A percentile compares a stretch with the other conserved stretches of the same genome.
These are phyloP conservation scores for Pogonocherus hispidulus DNA, from an alignment of 2,888 invertebrate genomes.

Conservation along the genomic window DNA sequence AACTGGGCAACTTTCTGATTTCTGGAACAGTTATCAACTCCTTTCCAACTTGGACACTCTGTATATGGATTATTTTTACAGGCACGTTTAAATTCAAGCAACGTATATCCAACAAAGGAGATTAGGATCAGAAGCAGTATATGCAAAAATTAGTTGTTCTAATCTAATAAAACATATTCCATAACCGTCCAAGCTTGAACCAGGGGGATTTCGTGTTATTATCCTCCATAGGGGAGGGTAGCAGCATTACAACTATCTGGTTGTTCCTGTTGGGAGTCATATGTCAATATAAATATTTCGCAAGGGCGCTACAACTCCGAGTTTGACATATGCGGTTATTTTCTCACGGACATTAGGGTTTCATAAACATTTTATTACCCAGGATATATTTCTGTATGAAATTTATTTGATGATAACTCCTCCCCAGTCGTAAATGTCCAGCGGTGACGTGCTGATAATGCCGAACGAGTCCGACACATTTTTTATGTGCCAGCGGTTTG, in stretches of 20 bases:
- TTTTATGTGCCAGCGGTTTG: too few relatives aligned
- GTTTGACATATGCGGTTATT: constrained; percentile 62
- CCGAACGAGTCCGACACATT: constrained; percentile 16
- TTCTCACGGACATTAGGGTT: constrained; percentile 67
- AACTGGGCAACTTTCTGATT: too few relatives aligned
- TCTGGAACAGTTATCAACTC: too few relatives aligned
- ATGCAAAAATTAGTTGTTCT: constrained; percentile 52
- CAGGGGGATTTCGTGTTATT: constrained; percentile 42
- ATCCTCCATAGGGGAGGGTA: constrained; percentile 41
- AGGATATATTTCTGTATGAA: constrained; percentile 50
- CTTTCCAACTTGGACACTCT: too few relatives aligned
- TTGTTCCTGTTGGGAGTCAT: constrained; percentile 62
- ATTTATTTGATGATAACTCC: constrained; percentile 21
- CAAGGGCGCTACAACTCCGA: constrained; percentile 63
- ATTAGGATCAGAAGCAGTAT: constrained; percentile 48
- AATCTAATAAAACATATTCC: constrained; percentile 54
- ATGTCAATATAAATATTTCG: constrained; percentile 68
- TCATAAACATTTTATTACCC: constrained; percentile 55
- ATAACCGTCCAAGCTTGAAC: constrained; percentile 52
- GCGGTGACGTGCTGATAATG: constrained; percentile 24
- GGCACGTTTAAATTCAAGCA: too few relatives aligned
- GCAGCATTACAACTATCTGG: constrained; percentile 35
- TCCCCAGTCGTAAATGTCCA: constrained; percentile 30
- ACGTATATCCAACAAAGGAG: constrained; percentile 22
- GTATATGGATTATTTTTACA: too few relatives aligned